Conservation (phyloP, 2,797 vertebrate genomes). For the Gila robusta region DNA sequence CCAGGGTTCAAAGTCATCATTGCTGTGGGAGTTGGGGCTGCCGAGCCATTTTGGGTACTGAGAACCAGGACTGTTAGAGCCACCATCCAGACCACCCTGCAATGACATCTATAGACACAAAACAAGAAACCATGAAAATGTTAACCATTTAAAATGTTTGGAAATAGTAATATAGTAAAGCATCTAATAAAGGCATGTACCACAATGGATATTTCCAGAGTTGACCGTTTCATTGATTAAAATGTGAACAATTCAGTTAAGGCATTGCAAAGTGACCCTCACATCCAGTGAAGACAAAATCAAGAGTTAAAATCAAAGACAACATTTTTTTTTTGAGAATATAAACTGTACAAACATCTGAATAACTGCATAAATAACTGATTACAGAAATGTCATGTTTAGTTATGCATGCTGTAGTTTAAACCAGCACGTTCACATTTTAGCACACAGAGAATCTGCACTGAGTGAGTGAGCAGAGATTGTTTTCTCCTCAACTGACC, state of each 20-base stretch:
- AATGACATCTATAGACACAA: constrained; percentile 74
- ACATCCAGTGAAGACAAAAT: background rate
- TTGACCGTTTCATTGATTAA: background rate
- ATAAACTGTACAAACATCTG: background rate
- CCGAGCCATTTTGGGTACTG: constrained; percentile 96
- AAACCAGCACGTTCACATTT: background rate
- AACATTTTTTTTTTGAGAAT: background rate
- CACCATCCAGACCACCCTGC: constrained; percentile 86
- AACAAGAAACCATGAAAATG: constrained; percentile 42
- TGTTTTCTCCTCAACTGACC: constrained; percentile 66
- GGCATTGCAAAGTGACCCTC: background rate
- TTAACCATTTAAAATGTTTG: background rate
- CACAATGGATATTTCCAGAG: background rate
- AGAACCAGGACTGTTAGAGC: constrained; percentile 86
- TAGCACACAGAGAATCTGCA: background rate
- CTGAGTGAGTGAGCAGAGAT: background rate
- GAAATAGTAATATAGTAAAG: background rate
- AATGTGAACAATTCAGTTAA: background rate
- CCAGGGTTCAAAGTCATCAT: constrained; percentile 95
- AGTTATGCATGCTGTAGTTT: background rate
- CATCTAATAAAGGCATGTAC: background rate
- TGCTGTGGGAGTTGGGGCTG: constrained; percentile 96
- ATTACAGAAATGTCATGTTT: background rate
- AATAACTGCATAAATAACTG: background rate
- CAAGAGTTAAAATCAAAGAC: background rate